phyloP scores from a whole-genome alignment of 2,888 invertebrate genomes.

The Noctua janthina region DNA sequence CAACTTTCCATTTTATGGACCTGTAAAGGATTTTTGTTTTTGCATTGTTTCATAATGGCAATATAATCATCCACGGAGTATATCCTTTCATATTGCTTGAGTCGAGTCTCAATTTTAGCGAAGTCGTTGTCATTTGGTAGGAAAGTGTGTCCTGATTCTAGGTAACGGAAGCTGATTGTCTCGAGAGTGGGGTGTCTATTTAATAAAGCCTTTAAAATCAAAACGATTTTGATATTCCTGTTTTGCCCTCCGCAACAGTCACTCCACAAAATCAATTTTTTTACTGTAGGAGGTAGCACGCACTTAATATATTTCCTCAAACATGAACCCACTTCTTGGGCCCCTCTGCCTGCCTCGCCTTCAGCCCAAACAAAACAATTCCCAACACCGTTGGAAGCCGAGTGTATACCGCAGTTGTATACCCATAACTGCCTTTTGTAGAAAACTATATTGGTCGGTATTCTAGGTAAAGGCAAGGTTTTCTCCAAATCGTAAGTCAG shows the following conservation, averaged over 20 bases:
- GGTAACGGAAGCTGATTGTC: conserved; percentile 31
- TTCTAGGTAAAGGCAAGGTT: conserved; percentile 51
- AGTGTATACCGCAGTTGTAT: conserved; percentile 53
- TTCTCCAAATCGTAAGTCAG: conserved; percentile 57
- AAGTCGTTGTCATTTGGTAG: conserved; percentile 33
- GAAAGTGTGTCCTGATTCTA: conserved; percentile 37
- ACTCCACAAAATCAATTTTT: conserved; percentile 38
- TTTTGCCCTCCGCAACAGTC: conserved; percentile 36
- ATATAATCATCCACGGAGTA: conserved; percentile 43
- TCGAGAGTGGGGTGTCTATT: conserved; percentile 23
- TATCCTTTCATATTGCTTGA: conserved; percentile 49
- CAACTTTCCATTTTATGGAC: conserved; percentile 34
- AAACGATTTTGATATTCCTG: conserved; percentile 27
- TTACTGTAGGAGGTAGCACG: conserved; percentile 27
- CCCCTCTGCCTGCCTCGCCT: conserved; percentile 51
- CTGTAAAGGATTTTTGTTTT: conserved; percentile 35
- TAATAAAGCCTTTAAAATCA: conserved; percentile 37
- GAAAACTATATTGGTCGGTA: conserved; percentile 53
- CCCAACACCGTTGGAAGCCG: conserved; percentile 39
- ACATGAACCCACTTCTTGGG: conserved; percentile 57
- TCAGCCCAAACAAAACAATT: conserved; percentile 51
- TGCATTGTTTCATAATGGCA: conserved; percentile 30
- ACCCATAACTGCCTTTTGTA: conserved; percentile 58
- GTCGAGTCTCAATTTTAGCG: conserved; percentile 45
- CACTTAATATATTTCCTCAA: conserved; percentile 43